These are phyloP conservation scores for Hyaena hyaena DNA, from an alignment of 2,113 vertebrate genomes.

Conservation along the genomic window DNA sequence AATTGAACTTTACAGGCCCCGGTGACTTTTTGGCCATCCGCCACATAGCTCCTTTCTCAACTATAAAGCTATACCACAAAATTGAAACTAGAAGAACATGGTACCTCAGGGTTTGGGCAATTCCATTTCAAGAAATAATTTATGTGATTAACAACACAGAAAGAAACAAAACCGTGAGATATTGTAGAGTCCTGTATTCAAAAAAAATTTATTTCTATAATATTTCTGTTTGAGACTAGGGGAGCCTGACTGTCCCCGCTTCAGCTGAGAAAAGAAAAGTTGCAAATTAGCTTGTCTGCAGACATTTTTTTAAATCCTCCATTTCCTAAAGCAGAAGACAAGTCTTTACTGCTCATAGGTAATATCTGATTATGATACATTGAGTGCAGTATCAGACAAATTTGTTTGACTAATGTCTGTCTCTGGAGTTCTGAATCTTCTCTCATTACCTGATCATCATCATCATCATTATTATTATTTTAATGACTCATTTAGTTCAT, in stretches of 20 bases:
- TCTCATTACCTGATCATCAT: not conserved
- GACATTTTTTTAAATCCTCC: not conserved
- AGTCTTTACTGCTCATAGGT: not conserved
- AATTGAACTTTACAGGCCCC: not conserved
- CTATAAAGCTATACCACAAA: not conserved
- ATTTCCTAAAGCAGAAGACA: not conserved
- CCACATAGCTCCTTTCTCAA: not conserved
- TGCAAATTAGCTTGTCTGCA: not conserved
- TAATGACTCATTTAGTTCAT: not conserved
- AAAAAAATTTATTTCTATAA: not conserved
- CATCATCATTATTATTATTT: not conserved
- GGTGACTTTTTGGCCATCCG: constrained; percentile 9
- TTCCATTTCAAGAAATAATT: constrained; percentile 30
- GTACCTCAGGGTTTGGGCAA: not conserved
- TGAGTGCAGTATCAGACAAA: not conserved
- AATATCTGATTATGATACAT: not conserved
- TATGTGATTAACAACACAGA: not conserved
- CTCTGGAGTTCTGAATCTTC: not conserved
- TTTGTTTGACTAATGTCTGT: not conserved
- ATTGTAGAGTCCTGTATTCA: not conserved
- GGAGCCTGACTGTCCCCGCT: not conserved
- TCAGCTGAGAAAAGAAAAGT: not conserved
- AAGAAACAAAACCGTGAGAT: not conserved
- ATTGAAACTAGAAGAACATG: not conserved
- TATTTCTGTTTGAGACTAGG: not conserved